Evolutionary conservation across 2,113 vertebrate species (phyloP).

Genomic region (Phaethornis superciliosus): DNA sequence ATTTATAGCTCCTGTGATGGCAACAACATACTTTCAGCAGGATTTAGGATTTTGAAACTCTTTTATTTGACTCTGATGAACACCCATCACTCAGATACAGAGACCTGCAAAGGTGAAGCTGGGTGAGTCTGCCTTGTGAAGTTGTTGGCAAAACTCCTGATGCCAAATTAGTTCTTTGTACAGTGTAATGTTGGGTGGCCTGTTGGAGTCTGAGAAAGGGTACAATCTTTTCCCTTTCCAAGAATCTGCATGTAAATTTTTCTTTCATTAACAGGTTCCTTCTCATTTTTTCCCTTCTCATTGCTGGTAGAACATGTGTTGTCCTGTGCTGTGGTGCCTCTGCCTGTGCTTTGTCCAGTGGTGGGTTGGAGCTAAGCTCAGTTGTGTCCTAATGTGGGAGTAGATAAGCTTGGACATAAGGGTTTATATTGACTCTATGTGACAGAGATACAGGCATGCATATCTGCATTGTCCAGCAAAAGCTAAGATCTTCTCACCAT

Average conservation of each 20-base stretch:
- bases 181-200: fast-evolving
- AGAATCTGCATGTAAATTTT: background rate
- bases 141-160: background rate
- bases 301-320: no score
- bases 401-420: background rate
- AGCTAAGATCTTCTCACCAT: background rate
- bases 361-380: background rate
- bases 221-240: background rate
- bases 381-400: background rate
- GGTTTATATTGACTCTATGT: background rate
- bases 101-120: background rate
- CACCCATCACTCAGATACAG: background rate
- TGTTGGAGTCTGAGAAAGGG: background rate
- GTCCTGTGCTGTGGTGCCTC: background rate
- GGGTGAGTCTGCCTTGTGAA: background rate
- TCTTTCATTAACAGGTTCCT: fast-evolving
- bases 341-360: background rate
- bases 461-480: background rate
- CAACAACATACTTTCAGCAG: background rate
- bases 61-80: background rate
- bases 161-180: background rate
- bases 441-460: background rate
- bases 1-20: background rate
- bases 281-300: background rate
- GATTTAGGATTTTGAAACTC: background rate